Evolutionary conservation across 23 tunicate genomes (phyloP), one percentile per base, ranked within the genome.

Genomic region (Trididemnum clinides): DNA sequence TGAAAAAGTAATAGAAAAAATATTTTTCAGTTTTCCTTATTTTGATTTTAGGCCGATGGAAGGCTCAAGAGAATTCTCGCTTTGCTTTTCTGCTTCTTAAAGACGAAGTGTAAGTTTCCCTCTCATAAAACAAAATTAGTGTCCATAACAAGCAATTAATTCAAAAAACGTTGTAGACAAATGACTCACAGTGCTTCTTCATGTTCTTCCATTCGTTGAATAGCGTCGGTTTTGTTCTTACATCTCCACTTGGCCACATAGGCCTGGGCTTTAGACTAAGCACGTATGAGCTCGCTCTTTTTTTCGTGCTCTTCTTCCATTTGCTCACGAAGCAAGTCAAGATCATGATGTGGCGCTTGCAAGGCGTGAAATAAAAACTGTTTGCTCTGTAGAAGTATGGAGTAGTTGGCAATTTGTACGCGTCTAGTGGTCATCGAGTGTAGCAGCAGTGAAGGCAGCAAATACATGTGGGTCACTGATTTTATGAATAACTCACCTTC

Each of bases 41-140:
- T n/a, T n/a, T n/a, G n/a, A n/a, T n/a, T n/a, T n/a, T n/a, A n/a
- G n/a, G n/a, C n/a, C n/a, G n/a, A n/a, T n/a, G n/a, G n/a, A n/a
- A n/a, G n/a, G n/a, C n/a, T n/a, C n/a, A n/a, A n/a, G n/a, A n/a
- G n/a, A n/a, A n/a, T 94, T n/a, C n/a, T n/a, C 98, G 50, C 90
- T 85, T 73, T 94, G 98, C 33, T 94, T 95, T 85, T 94, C 98
- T 30, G 93, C 98, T 71, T 94, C 98, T 64, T 85, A 90, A 33
- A 94, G 90, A 80, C 98, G 90, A 76, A 90, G 81, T 37, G 95
- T 86, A 50, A 94, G 84, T 81, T 94, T 94, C n/a, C n/a, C n/a
- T n/a, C n/a, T n/a, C n/a, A n/a, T n/a, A n/a, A n/a, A n/a, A n/a
- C n/a, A n/a, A n/a, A n/a, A n/a, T n/a, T n/a, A n/a, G n/a, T n/a